phyloP scores from a whole-genome alignment of 2,888 invertebrate species.

The Drosophila nr. perissopoda region DNA sequence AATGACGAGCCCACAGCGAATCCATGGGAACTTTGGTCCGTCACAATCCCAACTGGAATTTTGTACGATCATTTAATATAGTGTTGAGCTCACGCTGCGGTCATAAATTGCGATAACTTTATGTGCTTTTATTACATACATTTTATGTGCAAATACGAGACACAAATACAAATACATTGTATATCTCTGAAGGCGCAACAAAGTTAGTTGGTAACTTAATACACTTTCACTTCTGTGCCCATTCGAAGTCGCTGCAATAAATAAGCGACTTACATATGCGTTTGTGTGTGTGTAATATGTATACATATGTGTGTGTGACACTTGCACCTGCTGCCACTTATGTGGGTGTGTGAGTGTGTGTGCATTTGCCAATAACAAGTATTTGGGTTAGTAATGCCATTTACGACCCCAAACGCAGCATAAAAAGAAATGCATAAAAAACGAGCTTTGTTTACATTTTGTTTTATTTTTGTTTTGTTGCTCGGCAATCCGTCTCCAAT shows the following conservation, averaged over 20 bases:
- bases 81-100: conserved; percentile 30
- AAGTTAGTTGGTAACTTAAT: conserved; percentile 67
- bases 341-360: conserved; percentile 17
- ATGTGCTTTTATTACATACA: conserved; percentile 63
- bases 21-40: background rate
- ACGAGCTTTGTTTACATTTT: conserved; percentile 58
- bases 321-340: conserved; percentile 31
- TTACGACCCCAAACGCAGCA: conserved; percentile 71
- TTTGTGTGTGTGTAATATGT: conserved; percentile 1
- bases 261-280: conserved; percentile 75
- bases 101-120: conserved; percentile 71
- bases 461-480: conserved; percentile 28
- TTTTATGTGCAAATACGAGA: conserved; percentile 59
- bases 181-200: conserved; percentile 8
- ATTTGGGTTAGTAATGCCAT: conserved; percentile 84
- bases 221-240: conserved; percentile 81
- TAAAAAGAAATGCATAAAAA: conserved; percentile 60
- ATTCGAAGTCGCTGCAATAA: conserved; percentile 80
- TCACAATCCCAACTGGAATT: conserved; percentile 14
- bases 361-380: conserved; percentile 67
- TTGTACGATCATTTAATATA: conserved; percentile 48
- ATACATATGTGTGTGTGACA: conserved; percentile 15
- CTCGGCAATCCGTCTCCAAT: conserved; percentile 73
- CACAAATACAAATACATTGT: conserved; percentile 42
- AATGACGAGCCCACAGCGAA: background rate